phyloP scores from a whole-genome alignment of 2,113 vertebrate species.

The Ptychochromis oligacanthus region DNA sequence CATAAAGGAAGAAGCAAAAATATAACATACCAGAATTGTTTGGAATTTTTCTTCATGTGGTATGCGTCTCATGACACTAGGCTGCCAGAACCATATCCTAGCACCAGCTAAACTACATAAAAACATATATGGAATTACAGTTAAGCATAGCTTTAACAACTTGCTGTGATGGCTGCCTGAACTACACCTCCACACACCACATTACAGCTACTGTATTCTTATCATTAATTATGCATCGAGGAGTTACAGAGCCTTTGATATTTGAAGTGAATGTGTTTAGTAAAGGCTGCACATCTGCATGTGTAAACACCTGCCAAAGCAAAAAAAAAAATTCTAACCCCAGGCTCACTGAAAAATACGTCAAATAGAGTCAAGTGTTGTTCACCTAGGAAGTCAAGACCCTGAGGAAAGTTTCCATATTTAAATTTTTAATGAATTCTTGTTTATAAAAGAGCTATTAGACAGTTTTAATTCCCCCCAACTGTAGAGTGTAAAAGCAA shows the following conservation, averaged over 20 bases:
- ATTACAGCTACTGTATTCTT: neutral
- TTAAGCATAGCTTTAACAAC: neutral
- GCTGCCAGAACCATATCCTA: neutral
- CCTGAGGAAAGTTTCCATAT: constrained; percentile 33
- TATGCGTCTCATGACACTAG: neutral
- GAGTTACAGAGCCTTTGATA: constrained; percentile 9
- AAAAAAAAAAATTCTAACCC: constrained; percentile 23
- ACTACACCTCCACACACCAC: neutral
- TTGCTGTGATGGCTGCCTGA: neutral
- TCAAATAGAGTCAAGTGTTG: constrained; percentile 26
- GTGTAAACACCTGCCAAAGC: constrained; percentile 27
- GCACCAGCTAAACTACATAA: no score
- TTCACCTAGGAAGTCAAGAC: constrained; percentile 25
- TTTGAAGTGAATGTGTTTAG: constrained; percentile 16
- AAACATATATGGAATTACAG: neutral
- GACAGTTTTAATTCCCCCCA: neutral
- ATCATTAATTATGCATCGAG: constrained; percentile 3
- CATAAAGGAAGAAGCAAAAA: no score
- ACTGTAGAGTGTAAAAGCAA: neutral
- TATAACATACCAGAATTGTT: no score
- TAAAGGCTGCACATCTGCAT: constrained; percentile 19
- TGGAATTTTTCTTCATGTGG: neutral
- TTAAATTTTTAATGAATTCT: constrained; percentile 31
- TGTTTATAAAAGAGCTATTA: constrained; percentile 31
- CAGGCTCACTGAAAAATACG: constrained; percentile 32